These are phyloP conservation scores for Lacanobia oleracea DNA, from an alignment of 2,888 invertebrate species.

Conservation along the genomic window DNA sequence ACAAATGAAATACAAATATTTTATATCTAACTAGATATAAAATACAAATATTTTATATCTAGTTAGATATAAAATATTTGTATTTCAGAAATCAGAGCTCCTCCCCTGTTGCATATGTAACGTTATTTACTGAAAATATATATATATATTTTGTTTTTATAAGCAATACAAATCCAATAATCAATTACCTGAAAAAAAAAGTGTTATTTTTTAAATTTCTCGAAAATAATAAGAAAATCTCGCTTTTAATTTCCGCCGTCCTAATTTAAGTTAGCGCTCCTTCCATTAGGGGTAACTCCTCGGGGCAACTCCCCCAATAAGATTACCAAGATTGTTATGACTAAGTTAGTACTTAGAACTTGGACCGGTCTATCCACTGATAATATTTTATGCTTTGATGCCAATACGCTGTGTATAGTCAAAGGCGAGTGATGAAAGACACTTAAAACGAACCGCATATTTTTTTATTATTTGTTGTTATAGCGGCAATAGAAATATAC, in stretches of 20 bases:
- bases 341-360: constrained; percentile 41
- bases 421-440: background rate
- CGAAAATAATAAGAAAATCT: constrained; percentile 25
- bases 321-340: constrained; percentile 51
- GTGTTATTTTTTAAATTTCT: constrained; percentile 6
- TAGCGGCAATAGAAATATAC: too few species aligned
- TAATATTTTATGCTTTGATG: constrained; percentile 12
- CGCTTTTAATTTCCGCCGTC: constrained; percentile 30
- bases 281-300: constrained; percentile 41
- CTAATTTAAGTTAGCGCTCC: constrained; percentile 36
- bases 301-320: constrained; percentile 27
- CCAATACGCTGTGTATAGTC: background rate
- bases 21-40: too few species aligned
- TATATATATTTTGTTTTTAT: too few species aligned
- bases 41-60: too few species aligned
- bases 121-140: too few species aligned
- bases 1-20: too few species aligned
- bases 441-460: too few species aligned
- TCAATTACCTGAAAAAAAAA: background rate
- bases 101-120: too few species aligned
- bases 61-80: too few species aligned
- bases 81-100: too few species aligned
- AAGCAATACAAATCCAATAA: too few species aligned
- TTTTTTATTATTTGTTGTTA: too few species aligned
- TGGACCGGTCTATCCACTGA: background rate